Evolutionary conservation across 2,888 invertebrate genomes (phyloP).

Genomic region (Nudaria mundana): DNA sequence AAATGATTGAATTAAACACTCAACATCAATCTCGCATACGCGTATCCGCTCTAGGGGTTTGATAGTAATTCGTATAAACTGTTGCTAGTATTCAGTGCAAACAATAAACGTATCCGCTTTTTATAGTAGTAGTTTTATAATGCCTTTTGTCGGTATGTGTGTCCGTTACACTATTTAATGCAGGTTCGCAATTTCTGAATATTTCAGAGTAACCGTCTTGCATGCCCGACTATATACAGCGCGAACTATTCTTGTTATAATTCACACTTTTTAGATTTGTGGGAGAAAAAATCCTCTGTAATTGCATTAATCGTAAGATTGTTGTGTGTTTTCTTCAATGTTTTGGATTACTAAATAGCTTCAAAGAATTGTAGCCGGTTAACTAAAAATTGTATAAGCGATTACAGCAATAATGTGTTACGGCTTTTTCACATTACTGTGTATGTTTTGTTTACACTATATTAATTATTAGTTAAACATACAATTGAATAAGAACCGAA

Average conservation of each 20-base stretch:
- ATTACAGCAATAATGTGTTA: conserved; percentile 16
- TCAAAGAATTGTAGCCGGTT: conserved; percentile 16
- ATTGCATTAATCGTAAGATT: conserved; percentile 33
- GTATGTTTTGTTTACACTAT: neutral
- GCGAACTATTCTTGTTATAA: conserved; percentile 36
- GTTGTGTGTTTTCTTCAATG: conserved; percentile 22
- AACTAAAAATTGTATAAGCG: conserved; percentile 15
- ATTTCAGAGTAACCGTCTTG: conserved; percentile 32
- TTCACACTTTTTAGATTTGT: conserved; percentile 31
- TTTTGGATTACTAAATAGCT: conserved; percentile 14
- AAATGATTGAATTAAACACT: no score
- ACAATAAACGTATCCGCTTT: conserved; percentile 16
- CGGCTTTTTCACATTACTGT: conserved; percentile 14
- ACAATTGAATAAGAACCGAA: no score
- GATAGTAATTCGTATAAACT: no score
- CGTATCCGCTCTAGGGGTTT: no score
- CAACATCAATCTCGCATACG: no score
- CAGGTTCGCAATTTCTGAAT: conserved; percentile 36
- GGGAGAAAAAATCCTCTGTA: conserved; percentile 27
- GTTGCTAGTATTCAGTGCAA: no score
- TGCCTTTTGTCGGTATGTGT: conserved; percentile 20
- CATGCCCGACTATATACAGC: conserved; percentile 30
- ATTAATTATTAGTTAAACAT: neutral
- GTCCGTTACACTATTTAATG: conserved; percentile 35
- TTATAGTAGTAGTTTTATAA: no score